phyloP scores from a whole-genome alignment of 2,797 vertebrate species.

The Anguilla marmorata region DNA sequence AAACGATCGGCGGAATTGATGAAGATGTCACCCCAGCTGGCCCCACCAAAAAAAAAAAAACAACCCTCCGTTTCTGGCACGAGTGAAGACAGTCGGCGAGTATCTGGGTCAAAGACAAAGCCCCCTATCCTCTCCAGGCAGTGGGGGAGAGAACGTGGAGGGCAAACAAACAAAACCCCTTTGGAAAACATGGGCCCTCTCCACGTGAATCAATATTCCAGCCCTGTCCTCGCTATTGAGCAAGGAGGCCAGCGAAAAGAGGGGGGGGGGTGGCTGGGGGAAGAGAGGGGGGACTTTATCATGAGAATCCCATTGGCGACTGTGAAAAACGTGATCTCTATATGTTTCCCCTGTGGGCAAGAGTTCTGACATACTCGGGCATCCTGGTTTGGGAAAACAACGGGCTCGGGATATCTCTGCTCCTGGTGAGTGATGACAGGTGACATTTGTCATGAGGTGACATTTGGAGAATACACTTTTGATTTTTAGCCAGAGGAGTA shows the following conservation, averaged over 20 bases:
- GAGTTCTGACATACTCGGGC: slow-evolving; percentile 31
- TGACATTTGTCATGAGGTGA: neutral
- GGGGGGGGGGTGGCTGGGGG: slow-evolving; percentile 43
- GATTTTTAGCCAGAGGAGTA: neutral
- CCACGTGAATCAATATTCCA: slow-evolving; percentile 75
- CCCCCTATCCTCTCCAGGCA: slow-evolving; percentile 40
- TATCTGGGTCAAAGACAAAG: slow-evolving; percentile 76
- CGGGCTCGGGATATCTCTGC: slow-evolving; percentile 38
- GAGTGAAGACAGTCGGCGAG: slow-evolving; percentile 54
- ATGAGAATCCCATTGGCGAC: slow-evolving; percentile 61
- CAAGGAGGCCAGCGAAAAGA: slow-evolving; percentile 57
- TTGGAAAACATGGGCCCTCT: slow-evolving; percentile 68
- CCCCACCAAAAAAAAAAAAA: slow-evolving; percentile 38
- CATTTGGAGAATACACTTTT: neutral
- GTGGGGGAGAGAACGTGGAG: slow-evolving; percentile 43
- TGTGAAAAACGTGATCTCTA: slow-evolving; percentile 49
- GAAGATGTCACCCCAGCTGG: slow-evolving; percentile 14
- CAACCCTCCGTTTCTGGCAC: slow-evolving; percentile 46
- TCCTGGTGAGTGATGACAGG: slow-evolving; percentile 55
- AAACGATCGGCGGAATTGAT: slow-evolving; percentile 4
- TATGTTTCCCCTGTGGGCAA: slow-evolving; percentile 45
- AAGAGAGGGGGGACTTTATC: slow-evolving; percentile 60
- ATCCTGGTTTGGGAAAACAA: slow-evolving; percentile 33
- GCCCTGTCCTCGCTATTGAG: slow-evolving; percentile 61
- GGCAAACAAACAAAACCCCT: slow-evolving; percentile 69